Conservation (phyloP, 2,113 vertebrate genomes). For the Opisthocomus hoazin region DNA sequence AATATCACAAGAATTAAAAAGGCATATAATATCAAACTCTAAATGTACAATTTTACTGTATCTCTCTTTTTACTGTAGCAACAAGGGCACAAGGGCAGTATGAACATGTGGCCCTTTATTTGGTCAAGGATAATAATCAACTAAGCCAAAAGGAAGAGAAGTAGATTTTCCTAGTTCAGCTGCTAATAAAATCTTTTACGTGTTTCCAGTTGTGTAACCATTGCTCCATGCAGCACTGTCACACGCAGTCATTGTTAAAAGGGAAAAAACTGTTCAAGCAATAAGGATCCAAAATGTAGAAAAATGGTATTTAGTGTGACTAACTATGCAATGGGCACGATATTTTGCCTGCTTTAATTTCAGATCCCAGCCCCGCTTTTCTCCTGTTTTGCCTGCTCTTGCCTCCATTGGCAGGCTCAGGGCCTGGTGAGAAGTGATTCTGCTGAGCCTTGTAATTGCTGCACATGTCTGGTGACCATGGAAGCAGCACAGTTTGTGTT, state of each 20-base stretch:
- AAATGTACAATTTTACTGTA: slow-evolving; percentile 39
- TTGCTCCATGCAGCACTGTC: not conserved
- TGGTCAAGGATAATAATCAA: slow-evolving; percentile 85
- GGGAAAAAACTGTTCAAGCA: not conserved
- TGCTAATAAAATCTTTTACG: slow-evolving; percentile 63
- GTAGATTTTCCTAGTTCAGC: slow-evolving; percentile 68
- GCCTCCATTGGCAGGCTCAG: not conserved
- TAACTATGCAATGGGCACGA: not conserved
- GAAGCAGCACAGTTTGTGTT: not conserved
- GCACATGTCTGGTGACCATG: not conserved
- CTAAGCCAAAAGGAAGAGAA: slow-evolving; percentile 69
- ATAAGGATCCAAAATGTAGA: not conserved
- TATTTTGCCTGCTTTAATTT: not conserved
- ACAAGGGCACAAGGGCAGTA: slow-evolving; percentile 71
- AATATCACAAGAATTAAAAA: not conserved
- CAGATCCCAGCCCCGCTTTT: not conserved
- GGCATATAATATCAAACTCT: slow-evolving; percentile 19
- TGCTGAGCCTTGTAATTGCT: not conserved
- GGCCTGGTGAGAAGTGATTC: not conserved
- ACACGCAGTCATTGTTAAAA: slow-evolving; percentile 19
- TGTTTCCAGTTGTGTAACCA: slow-evolving; percentile 63
- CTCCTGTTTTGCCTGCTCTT: not conserved
- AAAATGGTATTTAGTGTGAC: not conserved
- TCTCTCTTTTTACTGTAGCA: slow-evolving; percentile 68
- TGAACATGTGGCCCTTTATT: slow-evolving; percentile 82